phyloP scores from a whole-genome alignment of 2,888 invertebrate species.

The Hypolimnas misippus region DNA sequence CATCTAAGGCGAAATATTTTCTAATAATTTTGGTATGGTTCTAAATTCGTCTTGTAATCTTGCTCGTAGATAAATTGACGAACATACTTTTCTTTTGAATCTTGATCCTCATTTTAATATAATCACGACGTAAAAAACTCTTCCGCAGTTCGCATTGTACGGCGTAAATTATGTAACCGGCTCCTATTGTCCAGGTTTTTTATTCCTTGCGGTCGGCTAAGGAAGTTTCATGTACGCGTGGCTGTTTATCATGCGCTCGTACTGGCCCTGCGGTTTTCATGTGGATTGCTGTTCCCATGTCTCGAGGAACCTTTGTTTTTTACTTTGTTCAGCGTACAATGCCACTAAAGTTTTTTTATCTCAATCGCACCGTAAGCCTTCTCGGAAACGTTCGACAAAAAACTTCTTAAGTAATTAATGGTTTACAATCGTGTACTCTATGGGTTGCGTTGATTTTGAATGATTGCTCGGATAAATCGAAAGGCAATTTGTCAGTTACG shows the following conservation, averaged over 20 bases:
- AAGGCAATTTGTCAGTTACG: conserved; percentile 37
- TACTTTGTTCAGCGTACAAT: conserved; percentile 31
- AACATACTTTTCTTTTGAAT: background rate
- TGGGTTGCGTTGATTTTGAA: conserved; percentile 15
- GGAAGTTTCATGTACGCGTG: conserved; percentile 66
- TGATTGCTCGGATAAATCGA: conserved; percentile 25
- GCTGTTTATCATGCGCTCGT: conserved; percentile 46
- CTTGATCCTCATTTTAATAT: conserved; percentile 1
- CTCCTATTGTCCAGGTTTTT: conserved; percentile 56
- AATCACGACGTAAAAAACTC: conserved; percentile 9
- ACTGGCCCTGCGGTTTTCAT: conserved; percentile 65
- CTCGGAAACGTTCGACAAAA: conserved; percentile 10
- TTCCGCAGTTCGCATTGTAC: conserved; percentile 15
- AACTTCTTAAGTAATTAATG: conserved; percentile 1
- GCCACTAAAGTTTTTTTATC: conserved; percentile 10
- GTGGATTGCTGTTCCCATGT: conserved; percentile 70
- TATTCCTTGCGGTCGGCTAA: conserved; percentile 64
- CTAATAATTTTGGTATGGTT: background rate
- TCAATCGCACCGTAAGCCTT: conserved; percentile 10
- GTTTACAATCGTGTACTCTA: conserved; percentile 1
- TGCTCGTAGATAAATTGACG: background rate
- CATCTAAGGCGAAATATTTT: background rate
- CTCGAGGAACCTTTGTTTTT: conserved; percentile 41
- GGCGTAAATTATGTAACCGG: conserved; percentile 37
- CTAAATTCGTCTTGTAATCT: background rate